Evolutionary conservation across 1,140 invertebrate species (phyloP).

Genomic region (Leptonema lineaticorne): DNA sequence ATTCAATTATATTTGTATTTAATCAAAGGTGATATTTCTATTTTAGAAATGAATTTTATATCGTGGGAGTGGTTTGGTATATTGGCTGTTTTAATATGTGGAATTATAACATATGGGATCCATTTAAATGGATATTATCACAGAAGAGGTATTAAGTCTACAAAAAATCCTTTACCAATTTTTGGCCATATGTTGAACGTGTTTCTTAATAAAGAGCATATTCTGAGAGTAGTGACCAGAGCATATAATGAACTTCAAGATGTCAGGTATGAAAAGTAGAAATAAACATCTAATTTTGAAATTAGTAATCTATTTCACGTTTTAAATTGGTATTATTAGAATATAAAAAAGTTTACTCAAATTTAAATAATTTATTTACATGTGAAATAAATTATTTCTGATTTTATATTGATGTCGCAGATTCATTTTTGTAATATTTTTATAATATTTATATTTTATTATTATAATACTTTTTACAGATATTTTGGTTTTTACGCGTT

Average conservation of each 20-base stretch:
- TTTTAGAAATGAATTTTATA: conserved; percentile 1
- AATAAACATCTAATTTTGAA: too few relatives aligned
- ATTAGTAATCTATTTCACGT: too few relatives aligned
- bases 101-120: conserved; percentile 27
- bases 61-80: conserved; percentile 21
- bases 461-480: conserved; percentile 40
- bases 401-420: too few relatives aligned
- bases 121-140: conserved; percentile 32
- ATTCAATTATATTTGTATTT: too few relatives aligned
- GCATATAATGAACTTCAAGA: conserved; percentile 31
- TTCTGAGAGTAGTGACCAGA: conserved; percentile 30
- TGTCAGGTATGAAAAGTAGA: conserved; percentile 31
- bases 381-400: too few relatives aligned
- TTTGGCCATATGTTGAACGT: conserved; percentile 37
- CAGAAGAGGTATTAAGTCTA: conserved; percentile 23
- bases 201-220: conserved; percentile 37
- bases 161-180: conserved; percentile 27
- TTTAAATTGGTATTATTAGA: too few relatives aligned
- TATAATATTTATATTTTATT: not conserved
- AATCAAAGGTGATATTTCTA: too few relatives aligned
- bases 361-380: too few relatives aligned
- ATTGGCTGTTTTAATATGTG: not conserved
- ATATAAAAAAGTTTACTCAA: too few relatives aligned
- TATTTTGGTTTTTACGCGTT: conserved; percentile 56
- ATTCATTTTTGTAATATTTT: too few relatives aligned